phyloP scores from a whole-genome alignment of 1,140 invertebrate genomes.

The Cataglyphis hispanica region DNA sequence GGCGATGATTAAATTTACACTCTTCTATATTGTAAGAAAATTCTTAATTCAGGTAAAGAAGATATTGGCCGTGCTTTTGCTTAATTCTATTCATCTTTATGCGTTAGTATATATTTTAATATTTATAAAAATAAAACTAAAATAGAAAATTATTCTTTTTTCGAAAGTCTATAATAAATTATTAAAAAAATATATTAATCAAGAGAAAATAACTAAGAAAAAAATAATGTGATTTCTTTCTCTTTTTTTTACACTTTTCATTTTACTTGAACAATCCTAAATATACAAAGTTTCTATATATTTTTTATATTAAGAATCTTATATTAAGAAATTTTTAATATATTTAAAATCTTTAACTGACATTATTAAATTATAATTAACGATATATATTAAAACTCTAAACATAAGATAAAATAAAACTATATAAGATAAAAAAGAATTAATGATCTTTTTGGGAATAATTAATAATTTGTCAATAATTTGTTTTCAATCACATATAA shows the following conservation, averaged over 20 bases:
- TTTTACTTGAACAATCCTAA: neutral
- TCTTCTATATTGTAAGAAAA: neutral
- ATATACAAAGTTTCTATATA: neutral
- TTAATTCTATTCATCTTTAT: neutral
- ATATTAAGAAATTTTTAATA: no score
- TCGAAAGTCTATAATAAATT: neutral
- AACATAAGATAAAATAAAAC: neutral
- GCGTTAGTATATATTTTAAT: neutral
- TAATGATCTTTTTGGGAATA: neutral
- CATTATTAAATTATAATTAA: neutral
- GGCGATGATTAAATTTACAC: constrained; percentile 40
- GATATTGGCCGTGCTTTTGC: constrained; percentile 1
- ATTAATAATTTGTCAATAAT: neutral
- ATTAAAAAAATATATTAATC: neutral
- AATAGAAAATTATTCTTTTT: neutral
- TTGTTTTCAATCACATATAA: neutral
- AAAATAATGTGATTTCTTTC: neutral
- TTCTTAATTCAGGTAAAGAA: neutral
- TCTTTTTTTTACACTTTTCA: neutral
- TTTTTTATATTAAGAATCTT: no score
- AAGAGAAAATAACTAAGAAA: neutral
- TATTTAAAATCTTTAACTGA: neutral
- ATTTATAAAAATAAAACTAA: neutral
- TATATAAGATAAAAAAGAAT: neutral
- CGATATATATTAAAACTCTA: neutral